Base-by-base conservation (phyloP, 1,140 invertebrate genomes). In the Plodia interpunctella region DNA sequence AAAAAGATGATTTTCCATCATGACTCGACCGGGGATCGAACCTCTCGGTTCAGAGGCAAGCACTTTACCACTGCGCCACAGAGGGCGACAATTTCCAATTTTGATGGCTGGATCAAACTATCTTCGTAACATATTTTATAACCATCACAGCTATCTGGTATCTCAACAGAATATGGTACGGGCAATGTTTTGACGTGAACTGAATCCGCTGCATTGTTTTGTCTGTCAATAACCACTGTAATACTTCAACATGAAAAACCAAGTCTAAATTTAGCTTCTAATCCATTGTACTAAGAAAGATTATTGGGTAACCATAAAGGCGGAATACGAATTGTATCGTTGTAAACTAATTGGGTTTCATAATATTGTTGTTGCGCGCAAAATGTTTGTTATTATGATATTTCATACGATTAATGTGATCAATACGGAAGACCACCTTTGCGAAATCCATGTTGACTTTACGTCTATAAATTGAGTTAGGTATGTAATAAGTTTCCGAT, bases 171-270 rank as follows among this genome's bases (percentile, higher is more conserved):
- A 3, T 62, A 66, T 72, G 15, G 19, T 49, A 21, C 56, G 13
- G 38, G 38, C 52, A 57, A 44, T 66, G 62, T 72, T 57, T 25
- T 57, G 55, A 57, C 55, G 49, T 57, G 63, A 62, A 66, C 59
- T 60, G 49, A 68, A 66, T 59, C 54, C 49, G 44, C 58, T 2
- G 38, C 38, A 44, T 63, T 68, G 66, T 68, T 68, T 58, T 72
- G 66, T 72, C 56, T 66, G 55, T 58, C 9, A 20, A 30, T 44
- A 32, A 32, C 30, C 30, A 11, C 3, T 9, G 3, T 9, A 55
- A 62, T 52, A 44, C 38, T n/a, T 44, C 13, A 44, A 44, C 38
- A 2, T 44, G 13, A 44, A 10, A 15, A 10, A 13, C 38, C 1
- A 44, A 17, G 15, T 15, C n/a, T 44, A 44, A 44, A 15, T 44